A percentile compares a stretch with the other conserved stretches of the same genome.
phyloP scores from a whole-genome alignment of 2,113 vertebrate species.

The Hypocryptadius cinnamomeus region DNA sequence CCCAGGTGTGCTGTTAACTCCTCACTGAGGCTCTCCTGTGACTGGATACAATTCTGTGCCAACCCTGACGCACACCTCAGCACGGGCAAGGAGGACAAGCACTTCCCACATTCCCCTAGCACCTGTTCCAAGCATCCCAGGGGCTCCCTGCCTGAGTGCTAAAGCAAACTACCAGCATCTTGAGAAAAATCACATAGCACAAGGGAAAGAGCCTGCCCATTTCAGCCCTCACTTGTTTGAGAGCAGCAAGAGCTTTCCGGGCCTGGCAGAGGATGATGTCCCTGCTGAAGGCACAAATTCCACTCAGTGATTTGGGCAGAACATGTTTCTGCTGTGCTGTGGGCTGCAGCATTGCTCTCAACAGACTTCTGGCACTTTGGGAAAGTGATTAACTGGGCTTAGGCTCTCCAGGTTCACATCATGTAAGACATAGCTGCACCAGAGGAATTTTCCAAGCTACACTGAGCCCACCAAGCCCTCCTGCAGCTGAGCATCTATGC shows the following conservation, averaged over 20 bases:
- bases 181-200: not conserved
- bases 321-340: not conserved
- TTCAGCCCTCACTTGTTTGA: not conserved
- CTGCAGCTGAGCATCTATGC: not conserved
- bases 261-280: not conserved
- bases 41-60: not conserved
- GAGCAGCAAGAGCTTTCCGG: not conserved
- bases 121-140: not conserved
- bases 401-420: not conserved
- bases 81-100: accelerated
- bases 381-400: not conserved
- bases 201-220: not conserved
- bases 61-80: accelerated
- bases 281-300: not conserved
- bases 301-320: not conserved
- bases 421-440: not conserved
- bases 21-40: not conserved
- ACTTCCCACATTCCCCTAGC: not conserved
- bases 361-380: not conserved
- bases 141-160: not conserved
- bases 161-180: not conserved
- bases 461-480: not conserved
- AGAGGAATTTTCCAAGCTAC: not conserved
- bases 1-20: too few species aligned
- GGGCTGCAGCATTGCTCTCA: not conserved